Evolutionary conservation across 2,888 invertebrate genomes (phyloP), one percentile per base, ranked within the genome.

Genomic region (Lithophane ornitopus): DNA sequence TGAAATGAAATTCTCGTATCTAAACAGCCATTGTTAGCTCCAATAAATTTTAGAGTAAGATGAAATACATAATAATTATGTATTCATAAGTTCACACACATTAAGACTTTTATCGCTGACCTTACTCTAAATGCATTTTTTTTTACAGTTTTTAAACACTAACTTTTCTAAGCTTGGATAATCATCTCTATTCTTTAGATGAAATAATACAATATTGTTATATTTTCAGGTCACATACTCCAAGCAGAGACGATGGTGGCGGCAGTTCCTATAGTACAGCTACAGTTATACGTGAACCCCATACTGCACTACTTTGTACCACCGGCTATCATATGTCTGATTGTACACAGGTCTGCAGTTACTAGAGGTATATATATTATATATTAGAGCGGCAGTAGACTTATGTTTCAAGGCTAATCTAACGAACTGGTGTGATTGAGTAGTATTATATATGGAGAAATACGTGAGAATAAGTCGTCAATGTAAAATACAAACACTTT

Each of bases 241-340:
- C 95, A 97, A 26, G 97, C 97, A 16, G 95, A 97, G 84, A 98
- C 98, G 0, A 98, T 98, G 97, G 96, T 96, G 62, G 94, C 97
- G 76, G 97, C 98, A 0, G 97, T 98, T 46, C 98, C 98, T 0
- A 95, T 97, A 69, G 95, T 98, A 56, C 97, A 98, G 90, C 92
- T 98, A 56, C 98, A 98, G 91, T 94, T 98, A 82, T 98, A 98
- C 90, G 97, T 98, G 56, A 98, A 98, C 94, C 98, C 98, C 0
- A 96, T 97, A 49, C 94, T 98, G 82, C 97, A 98, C 90, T 98
- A 97, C 94, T 90, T 98, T 39, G 96, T 97, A 52, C 97, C 97
- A 82, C 97, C 97, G 0, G 97, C 98, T 0, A 93, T 98, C 62
- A 91, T 98, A 0, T 91, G 81, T 76, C 87, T 93, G 6, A 74